phyloP scores from a whole-genome alignment of 2,888 invertebrate genomes.

The Suillia variegata region DNA sequence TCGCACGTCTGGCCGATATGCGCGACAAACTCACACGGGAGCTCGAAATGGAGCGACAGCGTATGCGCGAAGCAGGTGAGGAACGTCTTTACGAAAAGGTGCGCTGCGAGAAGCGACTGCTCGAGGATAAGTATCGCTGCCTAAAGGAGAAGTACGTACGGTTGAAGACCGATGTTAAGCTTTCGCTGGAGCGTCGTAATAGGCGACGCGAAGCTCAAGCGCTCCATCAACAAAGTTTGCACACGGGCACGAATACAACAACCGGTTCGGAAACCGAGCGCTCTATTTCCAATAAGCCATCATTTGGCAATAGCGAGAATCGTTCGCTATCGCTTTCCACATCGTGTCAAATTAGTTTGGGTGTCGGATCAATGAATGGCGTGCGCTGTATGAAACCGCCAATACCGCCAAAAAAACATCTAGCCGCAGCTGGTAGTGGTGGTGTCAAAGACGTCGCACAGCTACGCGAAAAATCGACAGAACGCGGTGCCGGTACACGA shows the following conservation, averaged over 20 bases:
- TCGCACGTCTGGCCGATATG: constrained; percentile 69
- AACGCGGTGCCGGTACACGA: constrained; percentile 30
- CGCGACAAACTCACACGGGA: constrained; percentile 68
- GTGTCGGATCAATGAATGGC: neutral
- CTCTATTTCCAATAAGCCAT: constrained; percentile 74
- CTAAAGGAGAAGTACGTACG: constrained; percentile 82
- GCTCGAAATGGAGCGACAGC: constrained; percentile 63
- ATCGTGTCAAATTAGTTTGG: constrained; percentile 29
- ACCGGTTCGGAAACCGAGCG: constrained; percentile 82
- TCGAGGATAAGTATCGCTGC: constrained; percentile 79
- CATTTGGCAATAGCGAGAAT: constrained; percentile 61
- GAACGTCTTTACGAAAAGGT: constrained; percentile 68
- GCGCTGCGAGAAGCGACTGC: constrained; percentile 71
- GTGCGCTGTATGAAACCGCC: constrained; percentile 40
- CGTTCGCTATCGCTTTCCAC: constrained; percentile 50
- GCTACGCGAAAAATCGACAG: constrained; percentile 37
- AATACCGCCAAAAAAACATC: constrained; percentile 53
- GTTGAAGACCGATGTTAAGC: constrained; percentile 79
- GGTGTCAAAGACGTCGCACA: constrained; percentile 9
- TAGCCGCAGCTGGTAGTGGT: constrained; percentile 30
- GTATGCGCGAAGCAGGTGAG: constrained; percentile 59
- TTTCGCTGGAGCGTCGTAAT: constrained; percentile 76
- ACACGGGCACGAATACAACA: constrained; percentile 67
- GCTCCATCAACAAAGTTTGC: constrained; percentile 44
- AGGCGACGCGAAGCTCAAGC: constrained; percentile 67